A percentile compares a stretch with the other conserved stretches of the same genome.
phyloP scores from a whole-genome alignment of 1,140 invertebrate genomes.

The Yoshiicerus persimilis region DNA sequence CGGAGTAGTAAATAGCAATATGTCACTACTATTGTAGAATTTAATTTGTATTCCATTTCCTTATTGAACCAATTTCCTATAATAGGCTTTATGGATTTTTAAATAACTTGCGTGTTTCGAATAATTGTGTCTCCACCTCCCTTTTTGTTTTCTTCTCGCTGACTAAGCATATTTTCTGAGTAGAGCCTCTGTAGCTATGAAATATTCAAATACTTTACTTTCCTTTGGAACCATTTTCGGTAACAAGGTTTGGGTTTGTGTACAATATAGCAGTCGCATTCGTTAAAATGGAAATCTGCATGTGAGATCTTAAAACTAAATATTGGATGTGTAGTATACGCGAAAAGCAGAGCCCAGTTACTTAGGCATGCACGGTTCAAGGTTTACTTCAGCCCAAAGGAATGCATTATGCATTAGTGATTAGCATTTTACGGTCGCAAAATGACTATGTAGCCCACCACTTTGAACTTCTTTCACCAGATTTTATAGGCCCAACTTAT shows the following conservation, averaged over 20 bases:
- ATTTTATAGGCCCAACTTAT: neutral
- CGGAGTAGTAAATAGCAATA: no score
- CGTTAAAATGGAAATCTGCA: neutral
- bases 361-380: neutral
- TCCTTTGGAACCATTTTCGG: neutral
- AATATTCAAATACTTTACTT: neutral
- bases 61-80: neutral
- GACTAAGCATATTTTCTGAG: neutral
- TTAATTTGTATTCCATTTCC: neutral
- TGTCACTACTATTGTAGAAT: neutral
- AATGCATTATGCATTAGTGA: neutral
- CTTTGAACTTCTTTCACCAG: neutral
- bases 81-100: neutral
- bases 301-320: neutral
- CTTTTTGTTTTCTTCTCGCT: neutral
- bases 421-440: neutral
- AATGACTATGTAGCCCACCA: neutral
- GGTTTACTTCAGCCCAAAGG: neutral
- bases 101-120: neutral
- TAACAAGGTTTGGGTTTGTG: neutral
- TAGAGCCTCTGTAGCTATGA: neutral
- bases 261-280: neutral
- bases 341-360: no score
- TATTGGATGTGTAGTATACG: no score
- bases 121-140: neutral